Conservation (phyloP, 2,113 vertebrate genomes). For the Cyprinus carpio region DNA sequence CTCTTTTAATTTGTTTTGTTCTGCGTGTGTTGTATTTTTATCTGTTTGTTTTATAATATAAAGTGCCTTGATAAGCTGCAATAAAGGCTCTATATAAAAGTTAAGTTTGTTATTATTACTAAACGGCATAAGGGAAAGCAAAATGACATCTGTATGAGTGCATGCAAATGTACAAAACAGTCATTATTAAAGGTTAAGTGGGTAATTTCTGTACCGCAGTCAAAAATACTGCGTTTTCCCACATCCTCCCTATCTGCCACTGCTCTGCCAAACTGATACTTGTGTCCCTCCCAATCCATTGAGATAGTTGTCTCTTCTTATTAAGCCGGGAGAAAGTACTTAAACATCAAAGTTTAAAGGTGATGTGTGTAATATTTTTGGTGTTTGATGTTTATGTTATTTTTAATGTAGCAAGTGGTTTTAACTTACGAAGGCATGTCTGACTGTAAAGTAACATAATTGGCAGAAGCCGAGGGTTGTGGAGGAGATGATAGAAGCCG, state of each 20-base stretch:
- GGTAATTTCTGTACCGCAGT: background rate
- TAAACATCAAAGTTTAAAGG: no score
- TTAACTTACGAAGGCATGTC: conserved; percentile 73
- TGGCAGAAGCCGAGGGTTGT: background rate
- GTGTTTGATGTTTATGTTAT: background rate
- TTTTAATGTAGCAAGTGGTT: background rate
- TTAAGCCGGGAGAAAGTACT: background rate
- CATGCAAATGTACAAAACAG: background rate
- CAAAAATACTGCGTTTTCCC: background rate
- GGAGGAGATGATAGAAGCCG: background rate
- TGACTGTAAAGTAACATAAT: conserved; percentile 22
- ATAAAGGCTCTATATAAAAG: background rate
- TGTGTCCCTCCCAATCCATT: background rate
- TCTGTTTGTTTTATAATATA: background rate
- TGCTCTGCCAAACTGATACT: background rate
- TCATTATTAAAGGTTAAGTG: background rate
- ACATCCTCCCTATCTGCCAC: background rate
- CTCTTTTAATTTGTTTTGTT: no score
- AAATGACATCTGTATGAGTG: no score
- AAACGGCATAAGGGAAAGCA: no score
- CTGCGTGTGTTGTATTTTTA: background rate
- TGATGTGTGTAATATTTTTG: no score
- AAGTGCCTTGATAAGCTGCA: no score
- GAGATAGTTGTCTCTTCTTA: background rate
- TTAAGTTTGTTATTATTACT: background rate